Evolutionary conservation across 2,797 vertebrate species (phyloP).

Genomic region (Gallinago nigripennis): DNA sequence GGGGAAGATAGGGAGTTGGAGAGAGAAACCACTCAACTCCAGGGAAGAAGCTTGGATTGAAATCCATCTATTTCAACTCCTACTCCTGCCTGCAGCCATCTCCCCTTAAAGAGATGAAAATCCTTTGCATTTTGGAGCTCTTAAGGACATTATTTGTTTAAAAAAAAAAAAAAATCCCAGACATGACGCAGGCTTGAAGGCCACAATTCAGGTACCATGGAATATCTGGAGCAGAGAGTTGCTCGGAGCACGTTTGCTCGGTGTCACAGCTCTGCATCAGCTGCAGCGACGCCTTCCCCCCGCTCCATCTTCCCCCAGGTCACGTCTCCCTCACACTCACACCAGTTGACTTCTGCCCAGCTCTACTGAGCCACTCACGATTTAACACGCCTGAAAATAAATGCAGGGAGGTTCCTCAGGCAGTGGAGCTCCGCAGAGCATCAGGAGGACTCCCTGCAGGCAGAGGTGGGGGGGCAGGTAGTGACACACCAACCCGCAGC

Average conservation of each 20-base stretch:
- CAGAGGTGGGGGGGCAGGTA: not conserved
- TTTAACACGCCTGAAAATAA: not conserved
- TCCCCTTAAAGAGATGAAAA: not conserved
- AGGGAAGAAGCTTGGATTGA: not conserved
- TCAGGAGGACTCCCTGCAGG: not conserved
- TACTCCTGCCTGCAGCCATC: conserved; percentile 14
- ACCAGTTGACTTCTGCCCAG: not conserved
- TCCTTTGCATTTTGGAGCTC: not conserved
- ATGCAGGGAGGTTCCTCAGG: not conserved
- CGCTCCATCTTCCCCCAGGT: not conserved
- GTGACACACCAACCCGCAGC: fast-evolving
- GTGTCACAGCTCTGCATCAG: not conserved
- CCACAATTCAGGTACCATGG: not conserved
- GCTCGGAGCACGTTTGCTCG: not conserved
- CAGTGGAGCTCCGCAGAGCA: not conserved
- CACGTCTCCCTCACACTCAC: not conserved
- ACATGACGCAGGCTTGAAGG: not conserved
- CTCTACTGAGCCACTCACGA: not conserved
- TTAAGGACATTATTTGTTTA: not conserved
- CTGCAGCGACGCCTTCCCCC: not conserved
- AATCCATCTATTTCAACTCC: conserved; percentile 31
- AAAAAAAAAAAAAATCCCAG: not conserved
- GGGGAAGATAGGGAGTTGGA: not conserved
- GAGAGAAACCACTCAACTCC: not conserved
- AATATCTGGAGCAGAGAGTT: not conserved